phyloP scores from a whole-genome alignment of 2,888 invertebrate genomes.

The Drosophila koepferae region DNA sequence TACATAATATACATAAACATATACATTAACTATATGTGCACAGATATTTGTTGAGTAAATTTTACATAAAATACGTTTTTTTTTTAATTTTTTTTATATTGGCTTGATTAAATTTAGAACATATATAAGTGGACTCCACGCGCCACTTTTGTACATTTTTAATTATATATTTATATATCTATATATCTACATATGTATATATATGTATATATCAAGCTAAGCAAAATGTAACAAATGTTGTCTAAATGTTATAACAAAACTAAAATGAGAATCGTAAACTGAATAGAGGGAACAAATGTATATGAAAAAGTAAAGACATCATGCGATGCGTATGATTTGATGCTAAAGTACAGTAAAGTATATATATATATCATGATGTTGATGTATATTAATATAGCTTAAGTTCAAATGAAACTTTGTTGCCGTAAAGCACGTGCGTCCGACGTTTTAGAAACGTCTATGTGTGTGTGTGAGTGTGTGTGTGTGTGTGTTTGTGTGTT shows the following conservation, averaged over 20 bases:
- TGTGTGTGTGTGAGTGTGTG: slow-evolving; percentile 15
- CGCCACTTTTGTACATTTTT: slow-evolving; percentile 30
- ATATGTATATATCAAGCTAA: slow-evolving; percentile 51
- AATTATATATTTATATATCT: slow-evolving; percentile 18
- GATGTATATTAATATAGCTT: slow-evolving; percentile 17
- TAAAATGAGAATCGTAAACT: slow-evolving; percentile 42
- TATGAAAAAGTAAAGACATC: background rate
- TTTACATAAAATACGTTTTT: slow-evolving; percentile 28
- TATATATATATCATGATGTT: background rate
- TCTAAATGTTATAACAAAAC: slow-evolving; percentile 58
- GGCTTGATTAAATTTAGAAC: slow-evolving; percentile 26
- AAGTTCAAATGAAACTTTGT: slow-evolving; percentile 30
- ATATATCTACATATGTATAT: background rate
- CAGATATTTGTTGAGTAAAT: slow-evolving; percentile 36
- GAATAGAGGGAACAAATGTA: background rate
- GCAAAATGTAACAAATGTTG: slow-evolving; percentile 73
- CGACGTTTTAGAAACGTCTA: slow-evolving; percentile 50
- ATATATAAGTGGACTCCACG: slow-evolving; percentile 12
- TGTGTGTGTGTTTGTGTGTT: slow-evolving; percentile 13
- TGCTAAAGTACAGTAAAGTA: background rate
- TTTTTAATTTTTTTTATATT: slow-evolving; percentile 11
- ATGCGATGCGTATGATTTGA: background rate
- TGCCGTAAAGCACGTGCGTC: slow-evolving; percentile 52
- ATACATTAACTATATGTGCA: slow-evolving; percentile 41
- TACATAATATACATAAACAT: slow-evolving; percentile 30